Conservation (phyloP, 1,140 invertebrate genomes). For the Cepaea nemoralis region DNA sequence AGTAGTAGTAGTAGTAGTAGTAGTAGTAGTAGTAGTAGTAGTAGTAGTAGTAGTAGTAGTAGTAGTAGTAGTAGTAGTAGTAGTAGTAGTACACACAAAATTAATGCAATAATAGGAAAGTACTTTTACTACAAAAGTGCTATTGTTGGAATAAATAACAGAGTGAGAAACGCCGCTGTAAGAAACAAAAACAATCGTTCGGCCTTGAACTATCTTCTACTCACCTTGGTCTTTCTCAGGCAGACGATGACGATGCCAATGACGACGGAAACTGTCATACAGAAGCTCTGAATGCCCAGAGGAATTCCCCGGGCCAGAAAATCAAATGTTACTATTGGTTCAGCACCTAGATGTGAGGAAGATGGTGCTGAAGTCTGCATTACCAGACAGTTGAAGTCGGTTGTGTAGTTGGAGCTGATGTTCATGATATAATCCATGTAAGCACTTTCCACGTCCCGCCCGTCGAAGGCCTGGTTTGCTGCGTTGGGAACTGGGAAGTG, state of each 20-base stretch:
- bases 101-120: too few relatives aligned
- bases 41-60: too few relatives aligned
- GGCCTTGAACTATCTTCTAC: too few relatives aligned
- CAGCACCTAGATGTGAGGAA: constrained; percentile 34
- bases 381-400: constrained; percentile 14
- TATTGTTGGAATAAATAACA: too few relatives aligned
- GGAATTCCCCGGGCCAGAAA: constrained; percentile 78
- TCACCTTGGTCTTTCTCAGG: constrained; percentile 37
- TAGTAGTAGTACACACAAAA: too few relatives aligned
- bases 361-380: background rate
- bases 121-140: too few relatives aligned
- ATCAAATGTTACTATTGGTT: constrained; percentile 74
- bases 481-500: constrained; percentile 49
- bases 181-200: too few relatives aligned
- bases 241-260: constrained; percentile 81
- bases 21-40: too few relatives aligned
- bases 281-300: constrained; percentile 80
- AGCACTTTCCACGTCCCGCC: constrained; percentile 61
- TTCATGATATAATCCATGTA: constrained; percentile 54
- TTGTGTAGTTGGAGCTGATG: constrained; percentile 42
- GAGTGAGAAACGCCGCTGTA: too few relatives aligned
- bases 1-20: too few relatives aligned
- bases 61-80: too few relatives aligned
- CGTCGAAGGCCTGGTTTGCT: constrained; percentile 57
- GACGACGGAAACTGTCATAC: constrained; percentile 81